Evolutionary conservation across 2,113 vertebrate species (phyloP).

Genomic region (Lagopus leucura): DNA sequence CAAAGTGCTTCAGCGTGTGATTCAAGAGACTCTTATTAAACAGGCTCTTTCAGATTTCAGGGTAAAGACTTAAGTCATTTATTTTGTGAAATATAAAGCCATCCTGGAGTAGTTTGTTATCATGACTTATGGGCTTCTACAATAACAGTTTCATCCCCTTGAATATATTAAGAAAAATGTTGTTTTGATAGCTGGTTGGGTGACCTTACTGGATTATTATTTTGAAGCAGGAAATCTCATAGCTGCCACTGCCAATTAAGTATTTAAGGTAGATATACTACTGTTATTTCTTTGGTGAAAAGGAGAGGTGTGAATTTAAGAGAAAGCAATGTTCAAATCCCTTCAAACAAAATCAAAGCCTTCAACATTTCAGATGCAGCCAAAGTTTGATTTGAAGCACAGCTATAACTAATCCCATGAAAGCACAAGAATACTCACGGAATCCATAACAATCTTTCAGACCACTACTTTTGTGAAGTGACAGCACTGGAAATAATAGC

Average conservation of each 20-base stretch:
- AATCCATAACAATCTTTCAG: background rate
- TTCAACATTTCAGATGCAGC: background rate
- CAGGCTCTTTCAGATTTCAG: background rate
- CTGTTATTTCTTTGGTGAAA: background rate
- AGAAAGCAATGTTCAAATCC: background rate
- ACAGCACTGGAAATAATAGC: background rate
- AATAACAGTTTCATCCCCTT: background rate
- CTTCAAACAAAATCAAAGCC: conserved; percentile 7
- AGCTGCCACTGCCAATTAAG: background rate
- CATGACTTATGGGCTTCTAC: background rate
- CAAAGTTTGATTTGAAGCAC: background rate
- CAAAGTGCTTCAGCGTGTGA: background rate
- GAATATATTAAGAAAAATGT: background rate
- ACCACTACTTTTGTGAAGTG: background rate
- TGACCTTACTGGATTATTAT: background rate
- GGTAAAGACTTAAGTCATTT: background rate
- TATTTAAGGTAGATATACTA: background rate
- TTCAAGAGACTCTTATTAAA: background rate
- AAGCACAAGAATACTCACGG: background rate
- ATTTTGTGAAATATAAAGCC: background rate
- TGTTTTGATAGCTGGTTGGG: background rate
- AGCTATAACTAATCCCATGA: background rate
- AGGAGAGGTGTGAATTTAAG: background rate
- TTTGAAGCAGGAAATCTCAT: background rate
- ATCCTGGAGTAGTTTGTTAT: background rate